These are phyloP conservation scores for Hyperopisus bebe DNA, from an alignment of 2,113 vertebrate genomes.

Conservation along the genomic window DNA sequence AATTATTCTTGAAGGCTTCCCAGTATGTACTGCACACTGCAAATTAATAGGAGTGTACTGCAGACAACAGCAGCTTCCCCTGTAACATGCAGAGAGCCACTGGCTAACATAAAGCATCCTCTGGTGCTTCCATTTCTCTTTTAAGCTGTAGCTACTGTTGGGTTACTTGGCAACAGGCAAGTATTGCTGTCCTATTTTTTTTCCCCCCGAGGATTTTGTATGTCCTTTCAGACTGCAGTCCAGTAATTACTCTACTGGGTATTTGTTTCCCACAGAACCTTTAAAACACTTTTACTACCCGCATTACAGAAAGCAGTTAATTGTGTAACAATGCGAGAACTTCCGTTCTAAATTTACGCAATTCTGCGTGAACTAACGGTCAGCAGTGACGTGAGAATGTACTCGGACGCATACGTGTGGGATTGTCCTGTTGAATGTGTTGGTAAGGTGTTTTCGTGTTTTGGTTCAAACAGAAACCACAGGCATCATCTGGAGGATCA, in stretches of 20 bases:
- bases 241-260: constrained; percentile 5
- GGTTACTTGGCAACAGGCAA: constrained; percentile 21
- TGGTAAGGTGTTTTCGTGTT: background rate
- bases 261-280: constrained; percentile 21
- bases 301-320: background rate
- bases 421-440: background rate
- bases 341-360: background rate
- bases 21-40: background rate
- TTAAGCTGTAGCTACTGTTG: background rate
- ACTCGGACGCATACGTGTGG: background rate
- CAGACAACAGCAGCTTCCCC: background rate
- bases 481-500: constrained; percentile 1
- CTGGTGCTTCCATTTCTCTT: background rate
- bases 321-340: constrained; percentile 1
- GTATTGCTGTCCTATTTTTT: background rate
- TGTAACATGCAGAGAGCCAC: background rate
- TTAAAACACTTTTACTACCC: constrained; percentile 5
- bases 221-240: background rate
- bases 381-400: background rate
- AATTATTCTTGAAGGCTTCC: background rate
- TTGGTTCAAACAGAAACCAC: background rate
- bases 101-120: background rate
- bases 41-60: background rate
- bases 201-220: background rate
- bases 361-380: background rate